Conservation (phyloP, 53 echinoderm and acorn worm genomes). For the Luidia sarsii region DNA sequence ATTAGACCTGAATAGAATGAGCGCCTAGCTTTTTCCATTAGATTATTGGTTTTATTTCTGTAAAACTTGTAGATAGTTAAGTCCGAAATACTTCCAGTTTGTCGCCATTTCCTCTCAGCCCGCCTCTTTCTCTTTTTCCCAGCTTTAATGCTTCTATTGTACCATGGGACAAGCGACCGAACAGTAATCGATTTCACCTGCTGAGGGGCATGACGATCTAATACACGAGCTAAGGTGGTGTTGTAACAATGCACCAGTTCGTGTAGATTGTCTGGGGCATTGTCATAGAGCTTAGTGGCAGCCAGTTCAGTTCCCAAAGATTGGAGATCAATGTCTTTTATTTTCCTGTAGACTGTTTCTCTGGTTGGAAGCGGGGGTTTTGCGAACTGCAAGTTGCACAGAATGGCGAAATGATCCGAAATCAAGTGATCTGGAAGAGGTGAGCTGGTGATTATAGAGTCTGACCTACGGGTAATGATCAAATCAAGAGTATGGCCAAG, state of each 20-base stretch:
- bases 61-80: background rate
- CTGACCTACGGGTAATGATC: slow-evolving; percentile 6
- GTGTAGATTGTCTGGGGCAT: background rate
- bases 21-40: background rate
- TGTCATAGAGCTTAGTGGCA: background rate
- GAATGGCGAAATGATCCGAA: background rate
- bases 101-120: slow-evolving; percentile 10
- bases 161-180: slow-evolving; percentile 28
- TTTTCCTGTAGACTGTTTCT: background rate
- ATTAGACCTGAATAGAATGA: background rate
- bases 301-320: background rate
- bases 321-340: background rate
- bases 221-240: background rate
- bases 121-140: background rate
- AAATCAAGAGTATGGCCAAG: slow-evolving; percentile 58
- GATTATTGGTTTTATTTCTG: background rate
- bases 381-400: background rate
- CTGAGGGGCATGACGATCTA: slow-evolving; percentile 1
- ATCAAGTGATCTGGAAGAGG: background rate
- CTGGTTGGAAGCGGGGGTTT: background rate
- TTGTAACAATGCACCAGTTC: background rate
- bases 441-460: background rate
- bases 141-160: slow-evolving; percentile 17
- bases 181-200: slow-evolving; percentile 11
- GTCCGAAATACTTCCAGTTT: background rate